Evolutionary conservation across 2,888 invertebrate species (phyloP).

Genomic region (Mamestra brassicae): DNA sequence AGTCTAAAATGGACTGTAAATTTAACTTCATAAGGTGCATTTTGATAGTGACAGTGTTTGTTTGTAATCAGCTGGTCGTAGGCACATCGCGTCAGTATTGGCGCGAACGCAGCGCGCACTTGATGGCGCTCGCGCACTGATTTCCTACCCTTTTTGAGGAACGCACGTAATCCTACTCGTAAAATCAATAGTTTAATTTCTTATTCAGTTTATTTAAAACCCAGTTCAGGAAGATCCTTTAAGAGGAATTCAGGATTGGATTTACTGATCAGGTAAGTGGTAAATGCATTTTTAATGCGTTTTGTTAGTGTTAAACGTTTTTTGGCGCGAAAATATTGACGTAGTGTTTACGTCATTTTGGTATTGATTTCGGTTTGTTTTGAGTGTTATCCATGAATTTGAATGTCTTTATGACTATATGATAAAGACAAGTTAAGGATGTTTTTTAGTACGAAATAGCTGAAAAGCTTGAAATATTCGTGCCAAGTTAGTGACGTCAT

Average conservation of each 20-base stretch:
- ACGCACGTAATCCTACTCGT: conserved; percentile 59
- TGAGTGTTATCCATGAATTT: background rate
- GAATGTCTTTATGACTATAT: background rate
- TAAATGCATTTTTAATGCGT: background rate
- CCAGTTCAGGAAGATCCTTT: background rate
- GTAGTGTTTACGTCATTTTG: background rate
- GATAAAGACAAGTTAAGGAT: background rate
- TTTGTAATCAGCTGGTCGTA: conserved; percentile 79
- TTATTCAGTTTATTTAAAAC: background rate
- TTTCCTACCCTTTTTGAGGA: conserved; percentile 69
- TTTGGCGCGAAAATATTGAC: conserved; percentile 27
- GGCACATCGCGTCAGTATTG: conserved; percentile 81
- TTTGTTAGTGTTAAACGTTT: background rate
- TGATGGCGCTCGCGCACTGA: conserved; percentile 67
- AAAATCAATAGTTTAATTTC: conserved; percentile 27
- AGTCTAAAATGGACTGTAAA: conserved; percentile 38
- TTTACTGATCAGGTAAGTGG: conserved; percentile 41
- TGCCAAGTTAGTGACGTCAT: background rate
- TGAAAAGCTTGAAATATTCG: background rate
- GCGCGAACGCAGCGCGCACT: conserved; percentile 80
- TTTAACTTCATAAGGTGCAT: conserved; percentile 46
- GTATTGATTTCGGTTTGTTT: background rate
- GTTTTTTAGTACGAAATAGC: background rate
- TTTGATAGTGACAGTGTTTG: conserved; percentile 60
- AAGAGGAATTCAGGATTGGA: conserved; percentile 18